These are phyloP conservation scores for Cephalotes varians DNA, from an alignment of 2,888 invertebrate species.

Conservation along the genomic window DNA sequence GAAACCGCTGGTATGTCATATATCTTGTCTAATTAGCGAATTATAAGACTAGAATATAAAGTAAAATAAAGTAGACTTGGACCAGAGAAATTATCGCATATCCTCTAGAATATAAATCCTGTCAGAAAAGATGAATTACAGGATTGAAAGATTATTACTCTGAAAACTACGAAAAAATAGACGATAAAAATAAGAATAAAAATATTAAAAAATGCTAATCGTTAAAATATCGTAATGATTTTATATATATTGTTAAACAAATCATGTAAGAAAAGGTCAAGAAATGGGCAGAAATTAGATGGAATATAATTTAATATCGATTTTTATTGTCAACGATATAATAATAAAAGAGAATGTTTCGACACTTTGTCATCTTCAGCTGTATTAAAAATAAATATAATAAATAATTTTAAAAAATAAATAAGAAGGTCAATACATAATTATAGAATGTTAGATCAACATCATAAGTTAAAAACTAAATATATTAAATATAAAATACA, in stretches of 20 bases:
- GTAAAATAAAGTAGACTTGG: neutral
- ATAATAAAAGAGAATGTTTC: no score
- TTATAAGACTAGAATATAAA: slow-evolving; percentile 55
- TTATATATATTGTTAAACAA: neutral
- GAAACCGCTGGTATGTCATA: slow-evolving; percentile 23
- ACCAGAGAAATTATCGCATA: neutral
- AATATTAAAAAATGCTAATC: neutral
- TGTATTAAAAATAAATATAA: no score
- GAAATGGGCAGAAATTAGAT: no score
- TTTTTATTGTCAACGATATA: no score
- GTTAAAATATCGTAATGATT: neutral
- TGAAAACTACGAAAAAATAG: neutral
- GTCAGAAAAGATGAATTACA: neutral
- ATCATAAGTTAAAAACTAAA: no score
- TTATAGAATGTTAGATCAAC: no score
- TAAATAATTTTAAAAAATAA: no score
- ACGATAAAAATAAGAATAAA: neutral
- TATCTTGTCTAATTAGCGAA: slow-evolving; percentile 65
- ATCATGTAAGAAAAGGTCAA: no score
- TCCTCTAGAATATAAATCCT: neutral
- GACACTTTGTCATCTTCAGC: no score
- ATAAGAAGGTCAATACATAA: no score
- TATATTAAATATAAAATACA: no score
- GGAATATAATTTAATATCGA: no score
- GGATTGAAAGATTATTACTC: neutral